phyloP scores from a whole-genome alignment of 2,888 invertebrate species.

The Sclerodermus sp. region DNA sequence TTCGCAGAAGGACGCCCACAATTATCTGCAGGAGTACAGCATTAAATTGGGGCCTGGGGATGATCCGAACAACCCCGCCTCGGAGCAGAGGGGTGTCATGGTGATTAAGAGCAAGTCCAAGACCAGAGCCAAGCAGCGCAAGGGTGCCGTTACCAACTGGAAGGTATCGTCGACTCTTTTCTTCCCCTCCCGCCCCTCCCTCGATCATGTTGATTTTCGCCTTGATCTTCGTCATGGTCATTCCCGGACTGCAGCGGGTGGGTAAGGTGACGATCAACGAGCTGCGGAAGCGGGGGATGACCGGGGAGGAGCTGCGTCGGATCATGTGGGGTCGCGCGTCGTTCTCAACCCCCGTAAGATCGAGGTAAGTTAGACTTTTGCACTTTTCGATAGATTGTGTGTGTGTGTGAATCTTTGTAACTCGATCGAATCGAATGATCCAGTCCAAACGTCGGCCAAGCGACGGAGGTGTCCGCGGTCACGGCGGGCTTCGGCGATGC shows the following conservation, averaged over 20 bases:
- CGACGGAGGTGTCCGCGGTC: constrained; percentile 36
- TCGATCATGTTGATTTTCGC: constrained; percentile 9
- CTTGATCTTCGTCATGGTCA: constrained; percentile 6
- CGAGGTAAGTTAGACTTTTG: constrained; percentile 63
- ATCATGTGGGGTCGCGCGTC: constrained; percentile 92
- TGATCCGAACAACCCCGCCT: constrained; percentile 69
- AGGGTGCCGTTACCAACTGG: constrained; percentile 96
- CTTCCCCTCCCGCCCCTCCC: neutral
- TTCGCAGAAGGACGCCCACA: constrained; percentile 84
- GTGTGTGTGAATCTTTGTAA: too few species aligned
- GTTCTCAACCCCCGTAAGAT: constrained; percentile 82
- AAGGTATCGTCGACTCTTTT: constrained; percentile 68
- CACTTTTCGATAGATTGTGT: neutral
- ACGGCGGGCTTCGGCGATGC: constrained; percentile 63
- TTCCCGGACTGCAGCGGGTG: constrained; percentile 70
- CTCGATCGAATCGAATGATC: too few species aligned
- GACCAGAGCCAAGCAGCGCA: constrained; percentile 93
- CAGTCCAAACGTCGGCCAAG: constrained; percentile 29
- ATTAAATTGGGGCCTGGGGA: constrained; percentile 86
- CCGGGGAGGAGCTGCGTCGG: constrained; percentile 81
- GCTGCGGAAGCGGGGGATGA: constrained; percentile 78
- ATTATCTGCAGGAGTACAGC: constrained; percentile 92
- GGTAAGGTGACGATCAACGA: constrained; percentile 86
- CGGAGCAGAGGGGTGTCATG: constrained; percentile 91
- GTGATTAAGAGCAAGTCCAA: constrained; percentile 97